Percentiles rank a stretch among this genome's conserved stretches.
These are phyloP conservation scores for Cataglyphis rosenhaueri DNA, from an alignment of 2,888 invertebrate genomes.

Conservation along the genomic window DNA sequence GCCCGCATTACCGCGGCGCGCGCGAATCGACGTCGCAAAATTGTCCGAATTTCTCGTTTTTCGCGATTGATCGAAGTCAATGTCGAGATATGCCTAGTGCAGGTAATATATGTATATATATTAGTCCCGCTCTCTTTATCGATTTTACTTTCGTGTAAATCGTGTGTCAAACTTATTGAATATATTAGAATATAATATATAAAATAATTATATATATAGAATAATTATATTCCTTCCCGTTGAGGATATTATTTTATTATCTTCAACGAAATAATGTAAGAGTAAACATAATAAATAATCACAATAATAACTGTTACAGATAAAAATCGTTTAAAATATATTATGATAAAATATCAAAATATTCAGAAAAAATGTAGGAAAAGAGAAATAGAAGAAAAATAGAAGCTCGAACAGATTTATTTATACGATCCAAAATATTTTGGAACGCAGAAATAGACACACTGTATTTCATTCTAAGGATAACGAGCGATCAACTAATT, in stretches of 20 bases:
- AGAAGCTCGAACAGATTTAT: neutral
- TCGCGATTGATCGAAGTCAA: neutral
- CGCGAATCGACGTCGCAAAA: conserved; percentile 1
- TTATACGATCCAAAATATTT: neutral
- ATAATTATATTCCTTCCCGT: no score
- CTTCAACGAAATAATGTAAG: neutral
- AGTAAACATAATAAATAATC: neutral
- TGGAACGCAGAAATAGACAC: neutral
- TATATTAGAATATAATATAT: neutral
- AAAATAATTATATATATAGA: no score
- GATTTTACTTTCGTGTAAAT: neutral
- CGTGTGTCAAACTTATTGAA: neutral
- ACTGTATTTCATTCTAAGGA: neutral
- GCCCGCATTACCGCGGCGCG: conserved; percentile 23
- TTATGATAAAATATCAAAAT: neutral
- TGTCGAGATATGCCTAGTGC: neutral
- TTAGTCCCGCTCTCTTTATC: neutral
- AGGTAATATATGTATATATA: neutral
- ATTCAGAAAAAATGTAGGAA: neutral
- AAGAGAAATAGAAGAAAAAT: neutral
- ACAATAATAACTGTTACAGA: neutral
- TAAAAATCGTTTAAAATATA: neutral
- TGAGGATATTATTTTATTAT: neutral
- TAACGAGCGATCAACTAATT: neutral
- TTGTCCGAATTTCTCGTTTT: neutral